phyloP scores from a whole-genome alignment of 1,140 invertebrate species.

The Megalopta genalis region DNA sequence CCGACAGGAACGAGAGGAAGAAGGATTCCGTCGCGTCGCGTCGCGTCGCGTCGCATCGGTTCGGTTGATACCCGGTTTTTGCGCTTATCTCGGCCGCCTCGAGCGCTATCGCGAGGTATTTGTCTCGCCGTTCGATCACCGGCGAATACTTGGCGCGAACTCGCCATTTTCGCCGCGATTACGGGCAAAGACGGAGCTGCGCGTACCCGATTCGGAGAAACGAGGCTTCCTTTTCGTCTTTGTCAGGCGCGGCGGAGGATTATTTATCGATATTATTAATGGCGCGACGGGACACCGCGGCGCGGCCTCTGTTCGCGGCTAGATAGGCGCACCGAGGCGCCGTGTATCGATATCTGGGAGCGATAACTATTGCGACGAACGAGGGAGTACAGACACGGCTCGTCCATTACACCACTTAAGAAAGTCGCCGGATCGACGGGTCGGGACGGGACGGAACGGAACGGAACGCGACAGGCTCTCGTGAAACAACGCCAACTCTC shows the following conservation, averaged over 20 bases:
- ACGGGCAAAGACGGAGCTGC: no score
- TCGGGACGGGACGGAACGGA: no score
- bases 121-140: not conserved
- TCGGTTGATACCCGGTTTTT: constrained; percentile 39
- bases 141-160: not conserved
- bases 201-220: no score
- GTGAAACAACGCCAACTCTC: constrained; percentile 27
- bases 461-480: not conserved
- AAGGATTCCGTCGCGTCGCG: constrained; percentile 28
- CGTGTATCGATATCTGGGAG: constrained; percentile 36
- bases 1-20: constrained; percentile 37
- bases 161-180: no score
- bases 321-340: constrained; percentile 20
- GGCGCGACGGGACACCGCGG: not conserved
- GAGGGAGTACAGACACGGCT: constrained; percentile 60
- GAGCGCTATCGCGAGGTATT: constrained; percentile 40
- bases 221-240: no score
- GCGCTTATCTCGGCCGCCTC: constrained; percentile 27
- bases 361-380: constrained; percentile 34
- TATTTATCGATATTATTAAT: constrained; percentile 36
- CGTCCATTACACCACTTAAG: constrained; percentile 64
- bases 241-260: not conserved
- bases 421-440: constrained; percentile 47
- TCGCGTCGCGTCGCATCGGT: constrained; percentile 8
- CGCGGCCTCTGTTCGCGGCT: not conserved